Base-by-base conservation (phyloP, 1,140 invertebrate species). In the Rhagoletis zephyria region DNA sequence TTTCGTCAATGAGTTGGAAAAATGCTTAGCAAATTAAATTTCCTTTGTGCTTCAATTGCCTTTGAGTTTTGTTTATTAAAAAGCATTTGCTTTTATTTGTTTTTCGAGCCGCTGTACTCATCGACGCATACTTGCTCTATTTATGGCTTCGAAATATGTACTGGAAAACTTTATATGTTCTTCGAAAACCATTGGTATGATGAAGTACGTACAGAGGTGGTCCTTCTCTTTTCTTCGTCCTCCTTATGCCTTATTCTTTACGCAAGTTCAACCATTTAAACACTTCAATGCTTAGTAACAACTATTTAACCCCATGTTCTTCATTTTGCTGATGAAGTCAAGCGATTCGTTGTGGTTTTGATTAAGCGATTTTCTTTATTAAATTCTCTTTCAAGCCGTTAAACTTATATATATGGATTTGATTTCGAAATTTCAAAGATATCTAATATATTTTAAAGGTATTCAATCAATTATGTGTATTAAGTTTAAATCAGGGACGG, bases 1-100 rank as follows among this genome's bases (percentile, higher is more conserved):
- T 30, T 86, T 86, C 85, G 85, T 86, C 85, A 86, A 86, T 86
- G 85, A 86, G 45, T 86, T 64, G 85, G 85, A 86, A 86, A 86
- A 86, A 86, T 86, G 56, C 85, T 86, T 30, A 86, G 42, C 60
- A 60, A 86, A 86, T 86, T 86, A 64, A 86, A 63, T 86, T 61
- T 86, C 6, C 30, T 56, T 81, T 48, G 74, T 81, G 74, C 74
- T 81, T 81, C 74, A 81, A 48, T n/a, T 56, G 48, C n/a, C 48
- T 81, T 81, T 81, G 74, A 81, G 45, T 81, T 56, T 81, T 81
- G 48, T 51, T 56, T 81, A 81, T 81, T 51, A 81, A 81, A 81
- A 48, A 51, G 30, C 19, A 81, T 30, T 81, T 56, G 4, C 10
- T 40, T 67, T 67, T 67, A 4, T 2, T 67, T 19, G 30, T 30